Evolutionary conservation across 2,113 vertebrate genomes (phyloP).

Genomic region (Balaeniceps rex): DNA sequence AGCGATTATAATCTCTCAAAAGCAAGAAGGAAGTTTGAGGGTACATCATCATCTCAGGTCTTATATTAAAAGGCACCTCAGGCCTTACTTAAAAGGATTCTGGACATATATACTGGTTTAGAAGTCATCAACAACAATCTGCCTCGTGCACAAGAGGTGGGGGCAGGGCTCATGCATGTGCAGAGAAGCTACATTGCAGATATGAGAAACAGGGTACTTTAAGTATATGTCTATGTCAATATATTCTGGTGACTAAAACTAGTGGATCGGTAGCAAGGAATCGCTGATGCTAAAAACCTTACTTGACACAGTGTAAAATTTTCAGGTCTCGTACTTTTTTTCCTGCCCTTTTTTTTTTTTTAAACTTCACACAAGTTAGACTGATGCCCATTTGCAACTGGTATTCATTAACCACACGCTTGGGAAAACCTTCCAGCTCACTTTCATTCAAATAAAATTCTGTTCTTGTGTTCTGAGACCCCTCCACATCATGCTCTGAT

Average conservation of each 20-base stretch:
- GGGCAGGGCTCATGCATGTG: not conserved
- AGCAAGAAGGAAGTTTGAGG: not conserved
- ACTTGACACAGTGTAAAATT: not conserved
- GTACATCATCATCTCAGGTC: not conserved
- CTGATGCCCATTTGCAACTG: not conserved
- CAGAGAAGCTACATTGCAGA: not conserved
- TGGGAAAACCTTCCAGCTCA: not conserved
- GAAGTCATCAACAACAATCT: not conserved
- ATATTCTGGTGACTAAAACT: not conserved
- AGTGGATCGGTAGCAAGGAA: not conserved
- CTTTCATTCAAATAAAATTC: not conserved
- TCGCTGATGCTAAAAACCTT: not conserved
- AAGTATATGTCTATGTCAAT: not conserved
- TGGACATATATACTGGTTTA: not conserved
- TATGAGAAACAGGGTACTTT: not conserved
- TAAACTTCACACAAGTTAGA: fast-evolving
- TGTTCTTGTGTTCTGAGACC: not conserved
- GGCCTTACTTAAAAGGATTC: not conserved
- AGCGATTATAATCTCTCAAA: not conserved
- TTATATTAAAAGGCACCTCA: not conserved
- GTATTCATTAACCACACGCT: not conserved
- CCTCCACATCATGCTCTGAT: not conserved
- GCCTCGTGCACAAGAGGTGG: not conserved
- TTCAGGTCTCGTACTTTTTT: not conserved
- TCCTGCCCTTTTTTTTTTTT: not conserved